Base-by-base conservation (phyloP, 2,888 invertebrate genomes). In the Idaea biselata region DNA sequence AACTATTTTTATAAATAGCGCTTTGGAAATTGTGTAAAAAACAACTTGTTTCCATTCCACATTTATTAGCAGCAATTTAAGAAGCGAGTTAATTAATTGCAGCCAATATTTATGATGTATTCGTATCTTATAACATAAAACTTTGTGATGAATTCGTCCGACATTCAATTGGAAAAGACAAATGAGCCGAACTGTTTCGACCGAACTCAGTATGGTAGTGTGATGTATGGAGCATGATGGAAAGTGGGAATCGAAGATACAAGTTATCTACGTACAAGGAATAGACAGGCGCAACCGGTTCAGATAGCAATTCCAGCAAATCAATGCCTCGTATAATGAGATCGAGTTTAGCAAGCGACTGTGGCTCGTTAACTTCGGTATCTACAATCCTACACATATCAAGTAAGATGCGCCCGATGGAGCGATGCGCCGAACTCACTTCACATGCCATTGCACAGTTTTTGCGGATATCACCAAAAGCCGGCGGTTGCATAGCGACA, bases 381-480 rank as follows among this genome's bases (percentile, higher is more conserved):
- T 79, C 77, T 79, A 79, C 18, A 16, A 18, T 17, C 1, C 14
- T 56, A 56, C 73, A 76, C 82, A 82, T 25, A 25, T 83, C 83
- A 84, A 87, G 87, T 84, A 85, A 82, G 80, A 81, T 74, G 79
- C 81, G 76, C 25, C 25, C 25, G 25, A 25, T 25, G 25, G 25
- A 25, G 3, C 25, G 25, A 25, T 25, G 5, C 3, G 73, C 81
- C 83, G 80, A 84, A 85, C 80, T 80, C 80, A 78, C 79, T 80
- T 71, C 79, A 86, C 82, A 88, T 87, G 82, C 85, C 87, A 80
- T 80, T 82, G 84, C 83, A 81, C 81, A 86, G 83, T 91, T 91
- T 91, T 91, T 91, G 91, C 86, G 84, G 82, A 88, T 91, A 90
- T 89, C 89, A 87, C 91, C 89, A 86, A 91, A 89, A 88, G 84